A percentile compares a stretch with the other conserved stretches of the same genome.
These are phyloP conservation scores for Eulemur mongoz DNA, from an alignment of 2,797 vertebrate genomes.

Conservation along the genomic window DNA sequence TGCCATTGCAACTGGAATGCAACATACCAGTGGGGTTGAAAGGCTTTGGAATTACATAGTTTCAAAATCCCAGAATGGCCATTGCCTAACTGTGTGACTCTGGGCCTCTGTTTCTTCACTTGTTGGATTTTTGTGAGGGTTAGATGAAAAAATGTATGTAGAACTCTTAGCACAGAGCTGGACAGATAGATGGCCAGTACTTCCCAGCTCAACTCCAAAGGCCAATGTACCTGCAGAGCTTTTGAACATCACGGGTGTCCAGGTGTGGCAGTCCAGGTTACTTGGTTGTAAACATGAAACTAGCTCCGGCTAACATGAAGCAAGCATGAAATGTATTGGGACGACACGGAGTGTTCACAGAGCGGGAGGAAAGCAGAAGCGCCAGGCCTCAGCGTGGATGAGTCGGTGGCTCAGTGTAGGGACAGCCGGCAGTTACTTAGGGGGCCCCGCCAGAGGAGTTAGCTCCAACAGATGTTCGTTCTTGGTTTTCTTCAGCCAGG, in stretches of 20 bases:
- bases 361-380: neutral
- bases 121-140: neutral
- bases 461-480: neutral
- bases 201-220: neutral
- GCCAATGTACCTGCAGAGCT: too few relatives aligned
- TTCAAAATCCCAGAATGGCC: neutral
- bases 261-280: neutral
- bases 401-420: too few relatives aligned
- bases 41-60: neutral
- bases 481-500: neutral
- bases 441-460: neutral
- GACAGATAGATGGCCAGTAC: fast-evolving
- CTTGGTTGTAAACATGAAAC: neutral
- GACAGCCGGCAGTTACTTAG: fast-evolving
- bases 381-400: neutral
- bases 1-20: too few relatives aligned
- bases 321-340: neutral
- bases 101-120: neutral
- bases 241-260: neutral
- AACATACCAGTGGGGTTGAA: neutral
- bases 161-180: neutral
- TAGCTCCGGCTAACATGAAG: neutral
- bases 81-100: neutral
- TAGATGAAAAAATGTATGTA: neutral
- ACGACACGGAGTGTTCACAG: neutral